A percentile compares a stretch with the other conserved stretches of the same genome.
Conservation (phyloP, 2,113 vertebrate species). For the Forbesichthys papilliferus region DNA sequence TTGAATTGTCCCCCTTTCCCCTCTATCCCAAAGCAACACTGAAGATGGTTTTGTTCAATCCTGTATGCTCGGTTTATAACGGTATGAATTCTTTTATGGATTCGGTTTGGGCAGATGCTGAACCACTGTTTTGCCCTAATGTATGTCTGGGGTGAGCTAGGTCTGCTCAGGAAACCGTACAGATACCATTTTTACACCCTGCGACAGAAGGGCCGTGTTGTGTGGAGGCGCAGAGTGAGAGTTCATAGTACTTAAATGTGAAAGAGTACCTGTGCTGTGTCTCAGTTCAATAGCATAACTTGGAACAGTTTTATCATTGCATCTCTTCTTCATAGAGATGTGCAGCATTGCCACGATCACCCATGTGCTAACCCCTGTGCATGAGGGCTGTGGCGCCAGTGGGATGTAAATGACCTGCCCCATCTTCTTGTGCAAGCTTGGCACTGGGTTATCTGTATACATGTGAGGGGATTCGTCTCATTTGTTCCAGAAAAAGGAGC, state of each 20-base stretch:
- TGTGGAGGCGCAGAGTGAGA: not conserved
- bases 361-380: constrained; percentile 25
- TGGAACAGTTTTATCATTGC: constrained; percentile 8
- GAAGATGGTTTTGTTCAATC: constrained; percentile 75
- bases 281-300: constrained; percentile 17
- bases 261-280: constrained; percentile 11
- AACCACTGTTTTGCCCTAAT: constrained; percentile 62
- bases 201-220: constrained; percentile 30
- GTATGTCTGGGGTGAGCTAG: constrained; percentile 50
- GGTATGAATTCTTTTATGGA: constrained; percentile 46
- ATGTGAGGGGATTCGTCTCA: constrained; percentile 36
- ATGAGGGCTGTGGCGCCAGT: constrained; percentile 28
- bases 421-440: constrained; percentile 34
- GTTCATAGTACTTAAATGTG: constrained; percentile 31
- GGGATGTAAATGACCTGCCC: constrained; percentile 37
- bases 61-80: constrained; percentile 63
- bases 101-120: constrained; percentile 56
- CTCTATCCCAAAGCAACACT: constrained; percentile 63
- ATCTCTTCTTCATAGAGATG: constrained; percentile 29
- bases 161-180: constrained; percentile 61
- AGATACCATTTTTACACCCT: constrained; percentile 40
- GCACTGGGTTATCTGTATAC: constrained; percentile 45
- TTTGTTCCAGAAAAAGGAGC: constrained; percentile 30
- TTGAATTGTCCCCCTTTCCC: constrained; percentile 60
- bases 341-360: constrained; percentile 30